Evolutionary conservation across 1,140 invertebrate species (phyloP).

Genomic region (Archegozetes longisetosus): DNA sequence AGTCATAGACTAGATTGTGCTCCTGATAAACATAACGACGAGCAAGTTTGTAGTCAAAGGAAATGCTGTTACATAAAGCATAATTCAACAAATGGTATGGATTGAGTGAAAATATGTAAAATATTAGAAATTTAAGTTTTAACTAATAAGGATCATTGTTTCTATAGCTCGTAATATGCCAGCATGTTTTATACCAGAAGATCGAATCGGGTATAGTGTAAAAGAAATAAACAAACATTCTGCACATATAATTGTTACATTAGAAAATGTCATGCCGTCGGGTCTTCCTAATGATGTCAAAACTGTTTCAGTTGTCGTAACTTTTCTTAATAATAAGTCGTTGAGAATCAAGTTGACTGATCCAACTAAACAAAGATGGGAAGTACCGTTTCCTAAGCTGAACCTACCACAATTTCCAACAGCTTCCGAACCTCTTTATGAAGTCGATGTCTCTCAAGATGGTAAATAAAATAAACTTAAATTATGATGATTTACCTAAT

Average conservation of each 20-base stretch:
- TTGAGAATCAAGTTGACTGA: constrained; percentile 47
- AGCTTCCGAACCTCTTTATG: not conserved
- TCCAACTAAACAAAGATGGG: constrained; percentile 19
- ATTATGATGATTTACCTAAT: not conserved
- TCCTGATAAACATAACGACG: no score
- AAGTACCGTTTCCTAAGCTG: constrained; percentile 25
- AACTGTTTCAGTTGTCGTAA: constrained; percentile 41
- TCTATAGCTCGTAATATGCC: not conserved
- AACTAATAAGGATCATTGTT: no score
- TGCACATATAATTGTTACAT: constrained; percentile 29
- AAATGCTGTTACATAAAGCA: no score
- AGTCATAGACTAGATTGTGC: no score
- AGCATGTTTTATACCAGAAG: not conserved
- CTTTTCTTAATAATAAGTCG: constrained; percentile 41
- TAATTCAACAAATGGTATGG: no score
- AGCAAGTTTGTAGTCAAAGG: no score
- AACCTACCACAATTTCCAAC: constrained; percentile 22
- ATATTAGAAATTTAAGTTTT: no score
- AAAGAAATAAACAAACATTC: not conserved
- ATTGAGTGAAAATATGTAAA: no score
- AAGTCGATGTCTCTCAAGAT: not conserved
- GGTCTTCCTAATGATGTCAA: constrained; percentile 47
- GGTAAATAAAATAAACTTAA: not conserved
- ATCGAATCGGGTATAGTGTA: not conserved
- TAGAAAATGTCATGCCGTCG: constrained; percentile 37